phyloP scores from a whole-genome alignment of 2,797 vertebrate genomes.

The Erethizon dorsatum region DNA sequence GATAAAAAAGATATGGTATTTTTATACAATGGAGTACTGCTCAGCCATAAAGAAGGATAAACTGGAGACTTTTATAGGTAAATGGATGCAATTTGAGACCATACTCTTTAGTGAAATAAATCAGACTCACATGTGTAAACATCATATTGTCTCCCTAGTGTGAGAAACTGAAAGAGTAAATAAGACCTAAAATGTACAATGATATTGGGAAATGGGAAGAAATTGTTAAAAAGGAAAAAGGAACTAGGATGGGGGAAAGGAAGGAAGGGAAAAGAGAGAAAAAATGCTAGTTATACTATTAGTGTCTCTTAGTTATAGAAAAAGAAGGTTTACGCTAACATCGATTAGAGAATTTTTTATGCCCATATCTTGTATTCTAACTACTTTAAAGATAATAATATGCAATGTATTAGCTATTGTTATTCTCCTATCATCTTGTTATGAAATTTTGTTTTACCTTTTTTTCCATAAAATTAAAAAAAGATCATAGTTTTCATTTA shows the following conservation, averaged over 20 bases:
- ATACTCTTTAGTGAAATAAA: background rate
- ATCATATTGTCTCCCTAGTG: background rate
- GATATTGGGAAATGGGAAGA: background rate
- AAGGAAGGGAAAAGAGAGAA: background rate
- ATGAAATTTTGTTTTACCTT: background rate
- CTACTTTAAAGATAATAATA: background rate
- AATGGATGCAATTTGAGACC: background rate
- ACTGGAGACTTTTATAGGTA: background rate
- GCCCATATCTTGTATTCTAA: background rate
- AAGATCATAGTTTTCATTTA: background rate
- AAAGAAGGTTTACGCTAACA: background rate
- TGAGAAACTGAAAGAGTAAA: background rate
- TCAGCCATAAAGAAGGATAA: background rate
- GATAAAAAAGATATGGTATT: background rate
- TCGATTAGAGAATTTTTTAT: background rate
- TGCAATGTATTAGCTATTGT: background rate
- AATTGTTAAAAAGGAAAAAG: background rate
- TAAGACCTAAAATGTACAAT: background rate
- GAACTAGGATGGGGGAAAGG: background rate
- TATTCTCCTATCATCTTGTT: background rate
- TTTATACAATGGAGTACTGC: background rate
- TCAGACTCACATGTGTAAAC: background rate
- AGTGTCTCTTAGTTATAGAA: background rate
- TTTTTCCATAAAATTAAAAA: background rate
- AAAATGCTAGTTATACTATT: background rate